phyloP scores from a whole-genome alignment of 2,113 vertebrate species.

The Xenopus laevis region DNA sequence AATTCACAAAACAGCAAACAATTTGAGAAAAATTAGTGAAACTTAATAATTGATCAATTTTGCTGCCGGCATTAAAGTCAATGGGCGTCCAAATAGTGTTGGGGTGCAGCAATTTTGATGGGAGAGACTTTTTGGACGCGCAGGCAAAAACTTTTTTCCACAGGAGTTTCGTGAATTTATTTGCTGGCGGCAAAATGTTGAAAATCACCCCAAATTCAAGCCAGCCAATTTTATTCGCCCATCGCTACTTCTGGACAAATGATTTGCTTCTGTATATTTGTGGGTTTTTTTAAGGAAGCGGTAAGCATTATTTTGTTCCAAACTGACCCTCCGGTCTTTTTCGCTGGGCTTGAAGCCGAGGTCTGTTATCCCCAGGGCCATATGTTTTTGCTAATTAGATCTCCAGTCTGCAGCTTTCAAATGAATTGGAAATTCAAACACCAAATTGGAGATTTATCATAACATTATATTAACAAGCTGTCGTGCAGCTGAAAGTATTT shows the following conservation, averaged over 20 bases:
- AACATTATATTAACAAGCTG: conserved; percentile 29
- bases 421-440: conserved; percentile 31
- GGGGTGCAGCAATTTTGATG: no score
- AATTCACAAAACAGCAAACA: no score
- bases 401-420: conserved; percentile 9
- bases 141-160: no score
- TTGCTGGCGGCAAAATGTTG: no score
- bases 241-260: conserved; percentile 35
- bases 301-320: conserved; percentile 21
- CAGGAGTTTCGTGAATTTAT: no score
- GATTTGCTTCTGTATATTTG: background rate
- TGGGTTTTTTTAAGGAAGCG: conserved; percentile 34
- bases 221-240: no score
- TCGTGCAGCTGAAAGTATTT: conserved; percentile 16
- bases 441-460: conserved; percentile 30
- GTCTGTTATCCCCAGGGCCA: background rate
- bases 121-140: no score
- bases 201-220: no score
- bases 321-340: conserved; percentile 17
- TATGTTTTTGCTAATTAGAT: conserved; percentile 17
- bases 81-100: no score
- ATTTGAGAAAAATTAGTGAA: no score
- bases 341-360: conserved; percentile 19
- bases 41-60: no score
- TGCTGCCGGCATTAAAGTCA: no score